Evolutionary conservation across 2,797 vertebrate species (phyloP).

Genomic region (Melopsittacus undulatus): DNA sequence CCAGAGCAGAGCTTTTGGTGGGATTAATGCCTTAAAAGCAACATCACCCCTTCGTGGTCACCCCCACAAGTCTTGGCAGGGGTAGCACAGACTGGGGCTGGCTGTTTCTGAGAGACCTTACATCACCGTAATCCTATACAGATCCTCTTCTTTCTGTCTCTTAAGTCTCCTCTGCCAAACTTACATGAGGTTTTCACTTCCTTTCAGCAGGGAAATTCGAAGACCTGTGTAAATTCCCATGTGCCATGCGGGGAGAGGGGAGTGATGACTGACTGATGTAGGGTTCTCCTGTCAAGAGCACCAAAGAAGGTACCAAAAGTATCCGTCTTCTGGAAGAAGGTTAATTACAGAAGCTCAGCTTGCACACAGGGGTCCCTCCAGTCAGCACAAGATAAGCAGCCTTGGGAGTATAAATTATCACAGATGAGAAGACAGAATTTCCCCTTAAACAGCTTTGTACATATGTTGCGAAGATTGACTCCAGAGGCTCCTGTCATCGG

Average conservation of each 20-base stretch:
- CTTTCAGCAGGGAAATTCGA: not conserved
- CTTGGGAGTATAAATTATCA: not conserved
- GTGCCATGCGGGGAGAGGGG: rapidly evolving
- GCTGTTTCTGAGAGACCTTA: not conserved
- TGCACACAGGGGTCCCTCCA: not conserved
- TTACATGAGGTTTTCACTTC: not conserved
- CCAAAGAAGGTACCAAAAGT: not conserved
- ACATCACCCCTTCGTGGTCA: not conserved
- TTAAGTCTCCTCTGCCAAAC: not conserved
- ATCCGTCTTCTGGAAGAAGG: not conserved
- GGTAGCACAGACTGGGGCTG: not conserved
- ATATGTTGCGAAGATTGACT: conserved; percentile 8
- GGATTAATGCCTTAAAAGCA: not conserved
- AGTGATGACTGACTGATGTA: not conserved
- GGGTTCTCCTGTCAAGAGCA: not conserved
- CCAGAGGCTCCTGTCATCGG: not conserved
- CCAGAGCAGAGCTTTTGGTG: not conserved
- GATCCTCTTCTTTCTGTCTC: not conserved
- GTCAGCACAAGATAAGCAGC: conserved; percentile 6
- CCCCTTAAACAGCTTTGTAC: not conserved
- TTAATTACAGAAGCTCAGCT: conserved; percentile 15
- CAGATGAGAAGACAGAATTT: conserved; percentile 15
- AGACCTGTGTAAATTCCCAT: not conserved
- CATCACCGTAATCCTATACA: not conserved
- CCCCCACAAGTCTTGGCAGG: not conserved